Base-by-base conservation (phyloP, 2,797 vertebrate species). In the Leptoclinus maculatus region DNA sequence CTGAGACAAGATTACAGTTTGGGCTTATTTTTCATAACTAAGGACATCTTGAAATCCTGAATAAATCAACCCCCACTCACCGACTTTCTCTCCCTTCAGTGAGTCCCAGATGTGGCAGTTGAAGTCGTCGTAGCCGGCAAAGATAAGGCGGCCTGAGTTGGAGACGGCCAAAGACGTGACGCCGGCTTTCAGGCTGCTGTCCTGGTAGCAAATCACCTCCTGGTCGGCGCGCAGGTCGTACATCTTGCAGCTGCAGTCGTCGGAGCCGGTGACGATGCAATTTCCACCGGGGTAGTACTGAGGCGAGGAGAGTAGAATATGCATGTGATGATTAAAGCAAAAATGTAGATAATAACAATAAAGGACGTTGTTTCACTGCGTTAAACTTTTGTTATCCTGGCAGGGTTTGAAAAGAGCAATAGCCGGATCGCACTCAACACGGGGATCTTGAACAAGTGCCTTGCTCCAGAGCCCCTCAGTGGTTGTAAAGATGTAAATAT, bases 91-190 rank as follows among this genome's bases (percentile, higher is more conserved):
- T 21, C 93, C 95, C 90, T 95, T 95, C 84, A 96, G 93, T 0
- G 93, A 76, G 77, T 99, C 98, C 98, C 98, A 99, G 90, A 99
- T 95, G 84, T 99, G 98, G 91, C 98, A 99, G 95, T 99, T 99
- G 94, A 99, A 99, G 93, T 99, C 97, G 0, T 99, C 98, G 0
- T 99, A 99, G 1, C 98, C 98, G 0, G 97, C 97, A 0, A 99
- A 94, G 85, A 99, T 80, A 71, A 99, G 97, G 25, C 98, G 96
- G 11, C 94, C 95, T 0, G 95, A 96, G 84, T 41, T 80, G 84
- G 95, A 96, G 13, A 96, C 87, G 2, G 95, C 94, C 57, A 95
- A 0, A 4, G 95, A 96, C 39, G 95, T 96, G 77, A 95, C 92
- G 0, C 94, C 94, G 0, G 94, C 90, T n/a, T 93, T 95, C 66